Evolutionary conservation across 2,797 vertebrate species (phyloP).

Genomic region (Lophius americanus): DNA sequence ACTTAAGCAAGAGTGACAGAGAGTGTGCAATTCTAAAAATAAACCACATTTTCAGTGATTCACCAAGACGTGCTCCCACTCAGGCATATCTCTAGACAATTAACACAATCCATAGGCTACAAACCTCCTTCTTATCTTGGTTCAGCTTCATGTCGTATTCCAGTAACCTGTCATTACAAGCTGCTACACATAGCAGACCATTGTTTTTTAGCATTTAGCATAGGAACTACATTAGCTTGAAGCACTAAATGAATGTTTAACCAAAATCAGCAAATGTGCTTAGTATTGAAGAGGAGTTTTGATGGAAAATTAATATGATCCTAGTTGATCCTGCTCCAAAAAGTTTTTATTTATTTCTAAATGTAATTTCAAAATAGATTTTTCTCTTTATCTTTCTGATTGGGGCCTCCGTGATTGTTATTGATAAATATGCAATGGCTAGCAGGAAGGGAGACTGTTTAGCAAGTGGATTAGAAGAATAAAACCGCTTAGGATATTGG

Average conservation of each 20-base stretch:
- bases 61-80: constrained; percentile 37
- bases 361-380: neutral
- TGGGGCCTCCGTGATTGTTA: neutral
- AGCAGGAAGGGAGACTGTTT: neutral
- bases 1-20: constrained; percentile 58
- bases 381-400: neutral
- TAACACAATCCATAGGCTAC: constrained; percentile 20
- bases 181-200: too few relatives aligned
- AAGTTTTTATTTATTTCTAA: neutral
- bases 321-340: too few relatives aligned
- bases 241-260: neutral
- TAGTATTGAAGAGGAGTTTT: neutral
- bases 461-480: neutral
- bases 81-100: constrained; percentile 23
- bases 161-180: neutral
- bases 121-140: constrained; percentile 2
- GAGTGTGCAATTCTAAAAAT: constrained; percentile 64
- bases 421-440: neutral
- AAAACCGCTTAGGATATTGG: too few relatives aligned
- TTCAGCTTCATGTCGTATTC: neutral
- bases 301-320: neutral
- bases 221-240: neutral
- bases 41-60: constrained; percentile 61
- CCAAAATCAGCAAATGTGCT: neutral
- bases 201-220: neutral